Evolutionary conservation across 2,888 invertebrate species (phyloP).

Genomic region (Plebejus argus): DNA sequence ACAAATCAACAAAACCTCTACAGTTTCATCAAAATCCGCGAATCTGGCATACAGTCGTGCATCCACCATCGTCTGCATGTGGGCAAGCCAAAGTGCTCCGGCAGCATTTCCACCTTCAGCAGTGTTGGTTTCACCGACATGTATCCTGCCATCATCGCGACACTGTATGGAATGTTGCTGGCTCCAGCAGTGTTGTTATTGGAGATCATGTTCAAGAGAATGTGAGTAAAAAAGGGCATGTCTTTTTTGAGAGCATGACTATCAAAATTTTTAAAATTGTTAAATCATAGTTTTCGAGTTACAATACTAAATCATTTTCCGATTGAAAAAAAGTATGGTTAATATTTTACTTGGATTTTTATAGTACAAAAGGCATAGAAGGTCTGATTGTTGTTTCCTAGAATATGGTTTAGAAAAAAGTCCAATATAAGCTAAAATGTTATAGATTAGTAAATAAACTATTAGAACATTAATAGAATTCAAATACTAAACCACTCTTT

Average conservation of each 20-base stretch:
- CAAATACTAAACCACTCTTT: slow-evolving; percentile 27
- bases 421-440: too few relatives aligned
- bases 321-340: too few relatives aligned
- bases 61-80: slow-evolving; percentile 81
- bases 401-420: too few relatives aligned
- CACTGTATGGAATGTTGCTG: slow-evolving; percentile 69
- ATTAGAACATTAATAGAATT: not conserved
- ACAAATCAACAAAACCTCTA: not conserved
- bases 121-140: slow-evolving; percentile 82
- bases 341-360: too few relatives aligned
- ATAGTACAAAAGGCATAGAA: too few relatives aligned
- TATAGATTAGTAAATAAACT: too few relatives aligned
- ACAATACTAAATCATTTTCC: too few relatives aligned
- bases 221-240: slow-evolving; percentile 52
- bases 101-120: slow-evolving; percentile 80
- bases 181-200: slow-evolving; percentile 64
- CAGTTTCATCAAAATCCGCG: slow-evolving; percentile 73
- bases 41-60: slow-evolving; percentile 75
- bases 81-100: slow-evolving; percentile 80
- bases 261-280: too few relatives aligned
- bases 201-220: slow-evolving; percentile 59
- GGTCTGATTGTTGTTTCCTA: too few relatives aligned
- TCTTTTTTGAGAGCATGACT: not conserved
- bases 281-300: too few relatives aligned
- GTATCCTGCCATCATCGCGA: slow-evolving; percentile 75